Evolutionary conservation across 2,888 invertebrate species (phyloP), one percentile per base, ranked within the genome.

Genomic region (Podabrus alpinus): DNA sequence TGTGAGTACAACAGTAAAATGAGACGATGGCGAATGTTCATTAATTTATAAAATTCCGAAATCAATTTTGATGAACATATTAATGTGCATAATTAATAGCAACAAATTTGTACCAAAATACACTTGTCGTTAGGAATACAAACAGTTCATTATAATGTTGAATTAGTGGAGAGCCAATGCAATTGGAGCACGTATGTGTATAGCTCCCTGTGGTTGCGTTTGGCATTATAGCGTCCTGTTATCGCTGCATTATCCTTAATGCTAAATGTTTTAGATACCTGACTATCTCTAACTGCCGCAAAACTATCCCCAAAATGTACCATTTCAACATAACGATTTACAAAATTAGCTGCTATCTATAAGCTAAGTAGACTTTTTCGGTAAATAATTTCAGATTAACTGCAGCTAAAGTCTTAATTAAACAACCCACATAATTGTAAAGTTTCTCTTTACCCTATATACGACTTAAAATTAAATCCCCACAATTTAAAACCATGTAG

Each of bases 41-140:
- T 45, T 45, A 45, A 45, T 45, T 45, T 45, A 45, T n/a, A 45
- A 45, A 45, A 45, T 45, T 45, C 45, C 45, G 9, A 21, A 64
- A 64, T 64, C 62, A 64, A 64, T 64, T 64, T 64, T 21, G 16
- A 68, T 73, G 25, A 60, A 13, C 17, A 21, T 67, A 67, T 67
- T 61, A 60, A 64, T 11, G 19, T 59, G 21, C 29, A 72, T 75
- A 71, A 74, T 71, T 72, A 75, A 69, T 59, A 24, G 25, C 61
- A 83, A 83, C 78, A 79, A 25, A 77, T 83, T 73, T 83, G 83
- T 15, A 83, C 80, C 59, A 83, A 81, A 16, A 66, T 69, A 62
- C 15, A 59, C 19, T 64, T 64, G 66, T 75, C 59, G 69, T 78
- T 82, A 83, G 60, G 80, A 83, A 75, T 80, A 80, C 74, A 82